Conservation (phyloP, 2,888 invertebrate species). For the Augochlorella aurata region DNA sequence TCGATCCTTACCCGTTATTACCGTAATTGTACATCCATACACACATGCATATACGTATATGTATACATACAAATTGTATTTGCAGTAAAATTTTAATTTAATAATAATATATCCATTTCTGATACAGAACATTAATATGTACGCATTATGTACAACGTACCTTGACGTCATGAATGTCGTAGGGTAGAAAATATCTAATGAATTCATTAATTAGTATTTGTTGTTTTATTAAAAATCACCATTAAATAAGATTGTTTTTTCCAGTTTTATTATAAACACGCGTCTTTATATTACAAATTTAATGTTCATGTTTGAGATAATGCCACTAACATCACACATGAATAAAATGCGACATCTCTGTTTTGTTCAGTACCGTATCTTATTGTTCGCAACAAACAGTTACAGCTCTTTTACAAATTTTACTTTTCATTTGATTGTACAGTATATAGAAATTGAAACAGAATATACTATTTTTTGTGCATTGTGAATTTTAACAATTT, state of each 20-base stretch:
- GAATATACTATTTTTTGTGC: neutral
- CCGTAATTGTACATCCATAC: too few relatives aligned
- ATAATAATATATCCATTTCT: too few relatives aligned
- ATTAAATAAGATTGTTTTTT: neutral
- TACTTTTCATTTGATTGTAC: neutral
- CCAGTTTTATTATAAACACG: constrained; percentile 40
- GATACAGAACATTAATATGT: too few relatives aligned
- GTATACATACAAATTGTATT: too few relatives aligned
- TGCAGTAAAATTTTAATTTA: too few relatives aligned
- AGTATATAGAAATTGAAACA: constrained; percentile 2
- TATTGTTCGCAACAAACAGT: neutral
- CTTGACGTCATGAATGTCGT: too few relatives aligned
- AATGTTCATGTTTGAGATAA: constrained; percentile 18
- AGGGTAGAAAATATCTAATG: neutral
- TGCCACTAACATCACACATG: neutral
- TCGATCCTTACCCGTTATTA: too few relatives aligned
- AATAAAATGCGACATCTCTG: neutral
- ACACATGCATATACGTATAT: too few relatives aligned
- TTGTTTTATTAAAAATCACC: neutral
- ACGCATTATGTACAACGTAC: too few relatives aligned
- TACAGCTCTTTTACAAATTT: neutral
- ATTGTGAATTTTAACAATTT: neutral
- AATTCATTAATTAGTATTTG: neutral
- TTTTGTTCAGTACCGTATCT: constrained; percentile 13
- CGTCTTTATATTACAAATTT: constrained; percentile 36